Evolutionary conservation across 1,140 invertebrate species (phyloP).

Genomic region (Lethrus apterus): DNA sequence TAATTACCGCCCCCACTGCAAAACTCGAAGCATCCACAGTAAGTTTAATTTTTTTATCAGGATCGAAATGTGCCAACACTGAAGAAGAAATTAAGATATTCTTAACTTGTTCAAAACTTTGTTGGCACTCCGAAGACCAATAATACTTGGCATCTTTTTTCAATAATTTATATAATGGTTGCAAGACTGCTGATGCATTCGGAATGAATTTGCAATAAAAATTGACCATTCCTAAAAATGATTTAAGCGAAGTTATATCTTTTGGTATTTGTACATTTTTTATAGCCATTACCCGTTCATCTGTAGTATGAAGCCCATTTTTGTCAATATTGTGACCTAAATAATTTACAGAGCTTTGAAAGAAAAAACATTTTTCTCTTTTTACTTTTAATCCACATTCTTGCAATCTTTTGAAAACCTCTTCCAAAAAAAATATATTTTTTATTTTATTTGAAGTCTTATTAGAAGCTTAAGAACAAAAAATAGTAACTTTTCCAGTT

Average conservation of each 20-base stretch:
- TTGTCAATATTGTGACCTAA: too few relatives aligned
- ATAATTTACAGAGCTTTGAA: too few relatives aligned
- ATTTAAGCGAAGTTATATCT: conserved; percentile 29
- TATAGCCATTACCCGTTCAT: conserved; percentile 26
- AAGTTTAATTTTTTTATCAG: conserved; percentile 36
- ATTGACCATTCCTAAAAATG: conserved; percentile 37
- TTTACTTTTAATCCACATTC: too few relatives aligned
- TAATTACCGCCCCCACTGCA: conserved; percentile 45
- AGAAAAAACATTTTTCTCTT: too few relatives aligned
- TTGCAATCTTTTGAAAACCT: too few relatives aligned
- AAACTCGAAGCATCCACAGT: conserved; percentile 44
- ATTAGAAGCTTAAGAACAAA: too few relatives aligned
- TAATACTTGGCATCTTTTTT: conserved; percentile 38
- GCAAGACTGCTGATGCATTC: conserved; percentile 22
- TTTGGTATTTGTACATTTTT: conserved; percentile 23
- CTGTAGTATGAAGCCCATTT: background rate
- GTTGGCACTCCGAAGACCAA: conserved; percentile 24
- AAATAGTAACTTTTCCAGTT: too few relatives aligned
- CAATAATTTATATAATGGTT: conserved; percentile 29
- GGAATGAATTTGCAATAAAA: conserved; percentile 32
- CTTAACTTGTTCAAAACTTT: conserved; percentile 29
- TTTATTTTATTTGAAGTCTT: too few relatives aligned
- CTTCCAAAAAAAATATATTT: too few relatives aligned
- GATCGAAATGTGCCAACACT: conserved; percentile 38
- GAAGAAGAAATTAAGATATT: conserved; percentile 27